These are phyloP conservation scores for Tipula unca DNA, from an alignment of 2,888 invertebrate species.

Conservation along the genomic window DNA sequence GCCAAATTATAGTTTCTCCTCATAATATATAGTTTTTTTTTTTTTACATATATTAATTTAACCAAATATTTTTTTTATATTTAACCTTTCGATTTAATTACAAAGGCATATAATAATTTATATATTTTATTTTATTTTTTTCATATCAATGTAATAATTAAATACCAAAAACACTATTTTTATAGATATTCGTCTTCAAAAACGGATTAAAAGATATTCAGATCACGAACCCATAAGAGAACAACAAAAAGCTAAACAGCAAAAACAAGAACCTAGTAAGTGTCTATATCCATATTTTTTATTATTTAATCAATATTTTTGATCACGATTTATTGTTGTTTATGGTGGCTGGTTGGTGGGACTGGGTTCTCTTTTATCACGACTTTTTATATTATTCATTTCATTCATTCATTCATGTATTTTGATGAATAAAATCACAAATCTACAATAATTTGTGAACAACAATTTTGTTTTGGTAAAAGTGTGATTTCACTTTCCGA, in stretches of 20 bases:
- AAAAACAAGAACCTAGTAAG: slow-evolving; percentile 16
- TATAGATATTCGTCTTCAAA: not conserved
- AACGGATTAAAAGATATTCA: not conserved
- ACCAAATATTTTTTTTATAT: not conserved
- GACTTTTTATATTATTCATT: not conserved
- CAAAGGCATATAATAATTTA: not conserved
- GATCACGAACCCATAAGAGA: not conserved
- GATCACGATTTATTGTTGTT: not conserved
- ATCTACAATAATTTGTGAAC: not conserved
- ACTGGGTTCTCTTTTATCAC: not conserved
- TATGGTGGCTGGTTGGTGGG: not conserved
- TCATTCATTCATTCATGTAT: not conserved
- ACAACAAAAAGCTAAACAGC: not conserved
- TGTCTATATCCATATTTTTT: not conserved
- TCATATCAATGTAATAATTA: not conserved
- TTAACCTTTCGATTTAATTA: not conserved
- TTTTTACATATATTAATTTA: not conserved
- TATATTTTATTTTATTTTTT: not conserved
- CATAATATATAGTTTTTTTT: not conserved
- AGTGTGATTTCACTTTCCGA: slow-evolving; percentile 8
- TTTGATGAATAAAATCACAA: not conserved
- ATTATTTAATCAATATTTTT: slow-evolving; percentile 2
- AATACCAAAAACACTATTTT: not conserved
- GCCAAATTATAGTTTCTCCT: slow-evolving; percentile 26
- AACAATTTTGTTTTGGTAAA: not conserved